phyloP scores from a whole-genome alignment of 1,140 invertebrate species.

The Drosophila paulistorum region DNA sequence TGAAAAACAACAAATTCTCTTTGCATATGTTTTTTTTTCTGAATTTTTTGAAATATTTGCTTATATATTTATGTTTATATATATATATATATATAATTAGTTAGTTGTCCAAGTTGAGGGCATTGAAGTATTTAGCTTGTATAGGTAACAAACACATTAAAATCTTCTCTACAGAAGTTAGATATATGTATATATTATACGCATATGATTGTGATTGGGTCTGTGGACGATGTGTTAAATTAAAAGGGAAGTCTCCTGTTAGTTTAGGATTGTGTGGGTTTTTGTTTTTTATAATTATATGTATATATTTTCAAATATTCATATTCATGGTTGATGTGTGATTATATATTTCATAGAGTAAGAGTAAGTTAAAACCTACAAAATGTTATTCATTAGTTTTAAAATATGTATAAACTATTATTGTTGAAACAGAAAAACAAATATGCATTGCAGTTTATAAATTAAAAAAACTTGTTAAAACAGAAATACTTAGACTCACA shows the following conservation, averaged over 20 bases:
- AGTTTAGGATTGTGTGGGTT: conserved; percentile 18
- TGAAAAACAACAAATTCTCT: background rate
- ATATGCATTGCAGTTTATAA: conserved; percentile 14
- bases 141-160: conserved; percentile 76
- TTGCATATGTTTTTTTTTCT: conserved; percentile 30
- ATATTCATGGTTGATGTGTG: conserved; percentile 44
- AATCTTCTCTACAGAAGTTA: conserved; percentile 70
- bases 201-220: conserved; percentile 21
- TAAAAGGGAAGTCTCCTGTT: conserved; percentile 45
- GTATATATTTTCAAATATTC: conserved; percentile 18
- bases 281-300: conserved; percentile 29
- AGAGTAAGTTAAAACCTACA: conserved; percentile 36
- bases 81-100: conserved; percentile 66
- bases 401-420: background rate
- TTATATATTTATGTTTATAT: conserved; percentile 55
- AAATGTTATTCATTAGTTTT: conserved; percentile 16
- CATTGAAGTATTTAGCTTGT: conserved; percentile 59
- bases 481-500: conserved; percentile 56
- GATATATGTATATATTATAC: conserved; percentile 32
- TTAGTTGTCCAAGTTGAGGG: conserved; percentile 69
- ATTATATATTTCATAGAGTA: conserved; percentile 48
- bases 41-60: conserved; percentile 76
- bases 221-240: conserved; percentile 24
- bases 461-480: conserved; percentile 39
- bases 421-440: conserved; percentile 35